These are phyloP conservation scores for Sycobia sp. DNA, from an alignment of 1,140 invertebrate genomes.

Conservation along the genomic window DNA sequence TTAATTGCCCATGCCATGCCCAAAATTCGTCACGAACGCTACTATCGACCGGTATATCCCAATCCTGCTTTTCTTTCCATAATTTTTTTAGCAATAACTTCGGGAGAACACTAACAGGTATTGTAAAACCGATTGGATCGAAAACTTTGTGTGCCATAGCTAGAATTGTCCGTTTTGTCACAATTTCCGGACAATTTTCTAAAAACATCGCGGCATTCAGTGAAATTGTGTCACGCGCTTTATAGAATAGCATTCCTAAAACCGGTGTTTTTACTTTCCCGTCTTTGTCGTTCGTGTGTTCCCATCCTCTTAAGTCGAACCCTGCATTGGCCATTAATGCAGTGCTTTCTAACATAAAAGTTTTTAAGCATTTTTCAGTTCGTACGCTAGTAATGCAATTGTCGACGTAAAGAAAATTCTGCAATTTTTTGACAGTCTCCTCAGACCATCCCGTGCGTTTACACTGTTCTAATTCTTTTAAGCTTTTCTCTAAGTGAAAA, in stretches of 20 bases:
- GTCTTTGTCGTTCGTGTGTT: constrained; percentile 14
- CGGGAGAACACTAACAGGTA: constrained; percentile 40
- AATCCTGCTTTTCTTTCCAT: constrained; percentile 38
- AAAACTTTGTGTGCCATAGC: constrained; percentile 43
- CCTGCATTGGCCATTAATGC: constrained; percentile 20
- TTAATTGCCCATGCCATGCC: not conserved
- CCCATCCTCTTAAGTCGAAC: constrained; percentile 39
- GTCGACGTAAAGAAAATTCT: constrained; percentile 9
- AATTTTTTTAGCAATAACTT: constrained; percentile 44
- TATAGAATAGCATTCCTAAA: constrained; percentile 28
- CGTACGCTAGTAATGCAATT: constrained; percentile 16
- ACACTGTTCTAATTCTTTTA: constrained; percentile 22
- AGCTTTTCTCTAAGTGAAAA: constrained; percentile 22
- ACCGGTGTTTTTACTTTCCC: constrained; percentile 22
- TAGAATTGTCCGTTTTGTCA: constrained; percentile 39
- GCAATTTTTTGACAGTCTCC: not conserved
- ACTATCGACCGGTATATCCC: constrained; percentile 34
- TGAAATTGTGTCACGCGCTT: constrained; percentile 25
- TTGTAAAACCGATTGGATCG: constrained; percentile 48
- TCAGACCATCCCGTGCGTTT: constrained; percentile 1
- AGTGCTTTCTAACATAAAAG: constrained; percentile 9
- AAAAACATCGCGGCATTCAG: constrained; percentile 24
- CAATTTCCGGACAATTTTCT: constrained; percentile 11
- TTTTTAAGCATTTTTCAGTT: constrained; percentile 10
- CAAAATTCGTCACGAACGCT: not conserved